phyloP scores from a whole-genome alignment of 2,888 invertebrate species.

The Phorcus lineatus region DNA sequence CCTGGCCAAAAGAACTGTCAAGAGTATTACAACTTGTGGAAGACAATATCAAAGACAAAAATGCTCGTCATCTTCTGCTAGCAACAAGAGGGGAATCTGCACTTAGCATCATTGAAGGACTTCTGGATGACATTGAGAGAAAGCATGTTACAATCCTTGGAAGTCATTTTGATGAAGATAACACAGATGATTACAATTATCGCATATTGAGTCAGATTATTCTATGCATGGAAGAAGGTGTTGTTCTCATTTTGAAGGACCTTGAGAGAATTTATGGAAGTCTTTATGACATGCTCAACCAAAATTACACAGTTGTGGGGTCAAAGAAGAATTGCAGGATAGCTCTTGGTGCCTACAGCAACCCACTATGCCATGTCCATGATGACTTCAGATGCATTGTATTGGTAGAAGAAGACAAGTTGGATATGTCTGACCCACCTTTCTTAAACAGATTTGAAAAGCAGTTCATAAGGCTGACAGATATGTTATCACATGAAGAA shows the following conservation, averaged over 20 bases:
- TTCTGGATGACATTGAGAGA: conserved; percentile 37
- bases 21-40: conserved; percentile 42
- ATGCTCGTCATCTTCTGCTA: conserved; percentile 53
- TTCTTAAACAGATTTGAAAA: conserved; percentile 67
- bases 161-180: conserved; percentile 59
- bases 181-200: conserved; percentile 58
- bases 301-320: conserved; percentile 55
- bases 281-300: conserved; percentile 62
- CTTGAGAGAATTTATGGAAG: conserved; percentile 58
- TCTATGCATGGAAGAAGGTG: conserved; percentile 60
- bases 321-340: conserved; percentile 55
- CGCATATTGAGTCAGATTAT: conserved; percentile 57
- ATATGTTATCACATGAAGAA: conserved; percentile 39
- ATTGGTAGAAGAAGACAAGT: conserved; percentile 48
- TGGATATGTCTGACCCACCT: conserved; percentile 55
- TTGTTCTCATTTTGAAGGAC: conserved; percentile 53
- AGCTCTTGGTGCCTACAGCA: conserved; percentile 57
- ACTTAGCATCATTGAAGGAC: conserved; percentile 45
- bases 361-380: conserved; percentile 58
- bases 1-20: background rate
- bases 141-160: conserved; percentile 52
- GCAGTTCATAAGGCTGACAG: conserved; percentile 56
- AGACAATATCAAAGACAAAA: conserved; percentile 47
- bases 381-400: conserved; percentile 59
- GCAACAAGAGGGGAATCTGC: conserved; percentile 52